These are phyloP conservation scores for Gila orcuttii DNA, from an alignment of 2,113 vertebrate species.

Conservation along the genomic window DNA sequence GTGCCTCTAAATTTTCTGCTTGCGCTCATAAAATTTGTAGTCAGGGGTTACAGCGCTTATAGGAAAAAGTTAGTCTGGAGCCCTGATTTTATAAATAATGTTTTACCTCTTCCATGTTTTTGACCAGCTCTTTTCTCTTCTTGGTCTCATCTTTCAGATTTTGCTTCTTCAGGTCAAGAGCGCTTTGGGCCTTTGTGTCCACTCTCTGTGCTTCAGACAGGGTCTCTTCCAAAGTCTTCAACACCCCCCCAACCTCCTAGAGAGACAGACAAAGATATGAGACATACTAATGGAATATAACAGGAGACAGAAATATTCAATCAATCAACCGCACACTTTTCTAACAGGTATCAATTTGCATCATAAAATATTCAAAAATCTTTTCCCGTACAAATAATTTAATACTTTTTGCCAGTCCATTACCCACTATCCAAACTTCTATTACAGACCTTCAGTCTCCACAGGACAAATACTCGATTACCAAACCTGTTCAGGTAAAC, in stretches of 20 bases:
- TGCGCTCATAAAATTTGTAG: no score
- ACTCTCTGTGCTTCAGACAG: slow-evolving; percentile 84
- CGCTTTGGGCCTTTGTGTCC: slow-evolving; percentile 85
- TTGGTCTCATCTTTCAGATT: slow-evolving; percentile 85
- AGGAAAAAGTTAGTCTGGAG: no score
- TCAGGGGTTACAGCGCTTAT: no score
- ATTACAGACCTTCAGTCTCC: slow-evolving; percentile 17
- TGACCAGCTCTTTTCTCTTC: slow-evolving; percentile 82
- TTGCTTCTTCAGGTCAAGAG: slow-evolving; percentile 88
- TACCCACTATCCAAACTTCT: neutral
- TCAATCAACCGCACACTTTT: slow-evolving; percentile 42
- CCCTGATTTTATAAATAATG: no score
- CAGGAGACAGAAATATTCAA: slow-evolving; percentile 29
- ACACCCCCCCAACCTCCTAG: slow-evolving; percentile 79
- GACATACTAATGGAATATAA: slow-evolving; percentile 28
- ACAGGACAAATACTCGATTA: neutral
- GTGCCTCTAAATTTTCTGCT: no score
- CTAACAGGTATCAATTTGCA: slow-evolving; percentile 38
- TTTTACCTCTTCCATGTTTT: slow-evolving; percentile 86
- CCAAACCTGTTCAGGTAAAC: neutral
- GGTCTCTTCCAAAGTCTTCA: slow-evolving; percentile 79
- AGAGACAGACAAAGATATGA: slow-evolving; percentile 34
- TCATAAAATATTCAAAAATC: slow-evolving; percentile 40
- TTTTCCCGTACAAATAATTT: slow-evolving; percentile 19
- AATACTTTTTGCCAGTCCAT: slow-evolving; percentile 16